Evolutionary conservation across 2,797 vertebrate genomes (phyloP).

Genomic region (Alca torda): DNA sequence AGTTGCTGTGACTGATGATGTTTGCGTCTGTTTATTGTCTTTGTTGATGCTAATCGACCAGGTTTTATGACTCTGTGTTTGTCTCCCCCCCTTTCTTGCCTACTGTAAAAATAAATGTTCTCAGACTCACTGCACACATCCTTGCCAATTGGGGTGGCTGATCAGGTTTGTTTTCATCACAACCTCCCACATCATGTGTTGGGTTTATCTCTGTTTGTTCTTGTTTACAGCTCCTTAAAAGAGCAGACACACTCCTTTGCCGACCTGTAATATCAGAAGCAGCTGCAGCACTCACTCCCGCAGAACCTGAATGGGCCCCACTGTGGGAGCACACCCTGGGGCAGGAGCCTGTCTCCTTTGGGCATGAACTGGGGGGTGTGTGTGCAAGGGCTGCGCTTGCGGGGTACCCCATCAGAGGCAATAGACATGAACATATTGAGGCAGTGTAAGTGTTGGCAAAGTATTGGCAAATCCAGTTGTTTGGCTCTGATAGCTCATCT

Average conservation of each 20-base stretch:
- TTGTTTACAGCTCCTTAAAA: neutral
- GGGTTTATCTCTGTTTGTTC: neutral
- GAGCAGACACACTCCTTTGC: neutral
- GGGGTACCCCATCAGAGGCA: neutral
- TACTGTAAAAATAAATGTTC: neutral
- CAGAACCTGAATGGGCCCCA: neutral
- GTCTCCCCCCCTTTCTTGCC: neutral
- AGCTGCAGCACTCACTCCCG: neutral
- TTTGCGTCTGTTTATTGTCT: neutral
- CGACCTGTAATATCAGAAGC: rapidly evolving
- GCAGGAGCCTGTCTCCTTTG: neutral
- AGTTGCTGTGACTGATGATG: neutral
- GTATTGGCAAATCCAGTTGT: neutral
- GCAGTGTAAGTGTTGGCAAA: neutral
- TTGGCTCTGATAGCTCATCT: neutral
- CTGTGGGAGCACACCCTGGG: neutral
- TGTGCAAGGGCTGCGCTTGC: neutral
- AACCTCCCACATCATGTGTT: neutral
- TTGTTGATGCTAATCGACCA: neutral
- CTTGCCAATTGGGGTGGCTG: neutral
- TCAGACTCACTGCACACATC: neutral
- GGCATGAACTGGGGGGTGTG: neutral
- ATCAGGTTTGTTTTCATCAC: neutral
- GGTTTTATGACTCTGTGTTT: neutral
- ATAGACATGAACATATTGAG: neutral